phyloP scores from a whole-genome alignment of 1,140 invertebrate species.

The Pseudobourletiella spinata region DNA sequence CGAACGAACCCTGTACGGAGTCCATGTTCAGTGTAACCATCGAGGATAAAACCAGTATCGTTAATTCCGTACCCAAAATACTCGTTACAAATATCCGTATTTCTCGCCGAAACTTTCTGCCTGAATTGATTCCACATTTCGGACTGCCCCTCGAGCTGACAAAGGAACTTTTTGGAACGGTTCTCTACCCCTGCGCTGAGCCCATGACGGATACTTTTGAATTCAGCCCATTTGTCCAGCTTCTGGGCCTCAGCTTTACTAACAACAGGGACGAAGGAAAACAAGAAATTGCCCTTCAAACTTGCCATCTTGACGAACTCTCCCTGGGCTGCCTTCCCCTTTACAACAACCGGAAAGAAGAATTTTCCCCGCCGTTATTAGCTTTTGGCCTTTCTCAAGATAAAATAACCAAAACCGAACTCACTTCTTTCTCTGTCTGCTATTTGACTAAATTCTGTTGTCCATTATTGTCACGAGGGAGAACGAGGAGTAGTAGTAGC shows the following conservation, averaged over 20 bases:
- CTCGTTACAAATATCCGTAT: neutral
- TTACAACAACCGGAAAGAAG: too few relatives aligned
- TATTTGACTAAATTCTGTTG: neutral
- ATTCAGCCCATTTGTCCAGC: neutral
- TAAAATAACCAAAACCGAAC: neutral
- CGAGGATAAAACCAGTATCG: neutral
- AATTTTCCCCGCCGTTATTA: too few relatives aligned
- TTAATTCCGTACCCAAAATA: neutral
- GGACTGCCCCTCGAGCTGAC: neutral
- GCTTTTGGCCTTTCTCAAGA: too few relatives aligned
- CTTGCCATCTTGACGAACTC: neutral
- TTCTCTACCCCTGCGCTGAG: neutral
- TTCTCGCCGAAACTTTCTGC: neutral
- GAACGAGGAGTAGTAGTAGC: too few relatives aligned
- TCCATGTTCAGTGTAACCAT: constrained; percentile 3
- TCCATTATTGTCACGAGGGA: neutral
- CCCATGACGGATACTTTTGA: neutral
- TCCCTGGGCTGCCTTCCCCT: too few relatives aligned
- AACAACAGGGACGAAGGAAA: neutral
- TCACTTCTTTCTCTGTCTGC: neutral
- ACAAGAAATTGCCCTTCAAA: neutral
- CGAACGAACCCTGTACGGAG: neutral
- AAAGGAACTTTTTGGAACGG: neutral
- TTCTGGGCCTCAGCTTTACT: neutral
- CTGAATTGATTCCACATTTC: neutral